Conservation (phyloP, 2,797 vertebrate genomes). For the Lepilemur septentrionalis region DNA sequence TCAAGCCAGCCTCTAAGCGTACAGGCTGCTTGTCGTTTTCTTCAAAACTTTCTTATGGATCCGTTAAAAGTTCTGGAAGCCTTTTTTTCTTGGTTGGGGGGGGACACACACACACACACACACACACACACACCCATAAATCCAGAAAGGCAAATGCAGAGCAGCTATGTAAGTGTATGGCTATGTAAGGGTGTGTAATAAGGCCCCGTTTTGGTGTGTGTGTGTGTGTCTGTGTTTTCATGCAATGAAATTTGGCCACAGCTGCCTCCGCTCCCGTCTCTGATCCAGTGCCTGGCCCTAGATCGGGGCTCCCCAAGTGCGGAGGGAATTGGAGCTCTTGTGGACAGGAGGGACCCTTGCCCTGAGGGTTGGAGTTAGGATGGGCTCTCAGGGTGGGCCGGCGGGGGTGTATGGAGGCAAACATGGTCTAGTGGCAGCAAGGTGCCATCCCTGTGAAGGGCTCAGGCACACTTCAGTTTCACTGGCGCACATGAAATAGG, state of each 20-base stretch:
- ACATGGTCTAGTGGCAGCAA: background rate
- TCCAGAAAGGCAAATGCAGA: background rate
- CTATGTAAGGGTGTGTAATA: accelerated
- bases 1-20: background rate
- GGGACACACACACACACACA: no score
- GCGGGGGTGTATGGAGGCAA: background rate
- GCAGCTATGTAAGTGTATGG: accelerated
- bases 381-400: background rate
- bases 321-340: background rate
- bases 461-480: background rate
- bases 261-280: background rate
- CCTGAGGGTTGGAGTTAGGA: background rate
- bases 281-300: background rate
- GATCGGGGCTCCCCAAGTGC: accelerated
- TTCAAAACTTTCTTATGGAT: background rate
- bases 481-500: background rate
- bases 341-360: accelerated
- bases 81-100: no score
- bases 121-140: background rate
- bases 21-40: background rate
- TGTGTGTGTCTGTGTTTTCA: no score
- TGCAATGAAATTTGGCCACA: background rate
- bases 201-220: background rate
- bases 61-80: background rate
- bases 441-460: no score